Conservation (phyloP, 2,113 vertebrate species). For the Halcyon malimbica region DNA sequence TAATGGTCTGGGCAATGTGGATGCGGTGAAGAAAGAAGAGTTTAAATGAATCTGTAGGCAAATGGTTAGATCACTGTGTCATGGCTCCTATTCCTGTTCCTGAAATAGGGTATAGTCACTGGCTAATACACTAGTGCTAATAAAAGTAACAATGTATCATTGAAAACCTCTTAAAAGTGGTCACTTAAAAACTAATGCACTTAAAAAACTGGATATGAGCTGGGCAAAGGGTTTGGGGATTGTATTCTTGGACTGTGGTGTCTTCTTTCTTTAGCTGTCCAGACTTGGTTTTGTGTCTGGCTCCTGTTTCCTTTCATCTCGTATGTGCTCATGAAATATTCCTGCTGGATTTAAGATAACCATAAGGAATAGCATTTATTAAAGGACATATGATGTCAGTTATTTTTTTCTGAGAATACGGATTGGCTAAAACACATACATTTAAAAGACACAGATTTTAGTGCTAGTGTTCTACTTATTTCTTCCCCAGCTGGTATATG, state of each 20-base stretch:
- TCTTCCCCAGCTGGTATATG: neutral
- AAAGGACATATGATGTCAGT: neutral
- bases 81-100: fast-evolving
- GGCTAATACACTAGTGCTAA: neutral
- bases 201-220: neutral
- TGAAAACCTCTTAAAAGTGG: neutral
- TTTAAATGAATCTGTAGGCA: neutral
- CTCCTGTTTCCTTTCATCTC: neutral
- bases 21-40: neutral
- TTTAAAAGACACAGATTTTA: neutral
- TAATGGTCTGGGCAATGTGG: neutral
- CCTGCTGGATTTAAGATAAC: neutral
- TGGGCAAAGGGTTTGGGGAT: neutral
- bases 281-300: neutral
- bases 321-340: neutral
- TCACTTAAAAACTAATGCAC: neutral
- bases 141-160: fast-evolving
- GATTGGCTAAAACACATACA: neutral
- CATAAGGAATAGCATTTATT: neutral
- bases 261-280: neutral
- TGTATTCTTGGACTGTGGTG: neutral
- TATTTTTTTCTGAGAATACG: neutral
- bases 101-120: neutral
- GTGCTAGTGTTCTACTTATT: neutral
- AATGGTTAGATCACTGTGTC: neutral